Evolutionary conservation across 2,888 invertebrate species (phyloP), one percentile per base, ranked within the genome.

Genomic region (Idaea straminata): DNA sequence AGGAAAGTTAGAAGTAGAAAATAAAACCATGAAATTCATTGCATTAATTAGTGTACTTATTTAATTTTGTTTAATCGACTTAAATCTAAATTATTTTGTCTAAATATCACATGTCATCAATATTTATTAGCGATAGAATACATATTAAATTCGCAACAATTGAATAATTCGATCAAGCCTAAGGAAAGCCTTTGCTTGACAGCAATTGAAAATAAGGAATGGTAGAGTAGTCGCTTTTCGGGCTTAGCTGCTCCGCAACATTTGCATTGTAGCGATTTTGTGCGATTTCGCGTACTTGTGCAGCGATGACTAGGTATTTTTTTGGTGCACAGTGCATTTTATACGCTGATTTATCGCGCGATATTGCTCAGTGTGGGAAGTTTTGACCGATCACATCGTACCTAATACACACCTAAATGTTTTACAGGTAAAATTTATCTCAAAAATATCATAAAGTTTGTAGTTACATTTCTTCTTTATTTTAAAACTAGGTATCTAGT

Each of bases 61-160:
- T 74, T 25, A 25, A 25, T 25, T 25, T 25, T 34, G 59, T 59
- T 16, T 59, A 7, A n/a, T 25, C 15, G 47, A 47, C 47, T 47
- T 47, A 47, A 47, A 47, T 47, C 47, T 47, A 47, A 47, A 47
- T 47, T 47, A 13, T 47, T 47, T 36, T 47, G 13, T 47, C 47
- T 47, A 47, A 7, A 89, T 92, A 92, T 92, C 91, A 92, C 91
- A 91, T 89, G 88, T 89, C 86, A 88, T 79, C 87, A 89, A 87
- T 47, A 47, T 47, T 47, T 47, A 47, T 47, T 10, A 47, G 47
- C 47, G 34, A 61, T 34, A 35, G 25, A 3, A 25, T n/a, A 25
- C 13, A 61, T 7, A 34, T 7, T 61, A n/a, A 35, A 61, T 61
- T 61, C n/a, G n/a, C n/a, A 34, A 61, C n/a, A n/a, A 34, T 59